Evolutionary conservation across 1,140 invertebrate genomes (phyloP), one percentile per base, ranked within the genome.

Genomic region (Leguminivora glycinivorella): DNA sequence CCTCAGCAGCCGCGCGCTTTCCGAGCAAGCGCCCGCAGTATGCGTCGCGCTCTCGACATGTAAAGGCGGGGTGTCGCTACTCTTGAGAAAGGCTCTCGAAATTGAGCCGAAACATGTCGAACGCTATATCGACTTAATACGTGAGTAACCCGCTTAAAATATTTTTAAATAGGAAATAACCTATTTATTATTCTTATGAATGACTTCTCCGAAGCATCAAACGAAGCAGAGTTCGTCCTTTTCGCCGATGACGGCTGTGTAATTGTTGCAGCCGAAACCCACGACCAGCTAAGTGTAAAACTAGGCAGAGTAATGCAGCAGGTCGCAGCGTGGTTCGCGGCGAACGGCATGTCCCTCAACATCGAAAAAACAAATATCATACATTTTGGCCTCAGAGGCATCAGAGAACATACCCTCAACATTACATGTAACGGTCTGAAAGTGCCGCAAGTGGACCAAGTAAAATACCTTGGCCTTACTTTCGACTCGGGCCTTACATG

Each of bases 231-330:
- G 25, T 63, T 63, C 29, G 58, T 63, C 12, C 14, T 63, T 2
- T 63, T 63, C n/a, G 58, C 58, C 2, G 58, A 63, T 31, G 58
- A 63, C 25, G 58, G 58, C n/a, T 63, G 58, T 22, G 58, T 63
- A 7, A 63, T 63, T n/a, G 58, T 63, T 1, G 58, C 58, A 4
- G 58, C 58, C 17, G 58, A 63, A 1, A 29, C 4, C 25, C n/a
- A 63, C 14, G 29, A 38, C 10, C 22, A 19, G 4, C 67, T 68
- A 19, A 5, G 4, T 9, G 4, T 25, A 14, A 68, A 68, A 47
- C 22, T 52, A 47, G 40, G 6, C 7, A 22, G 12, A 19, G 22
- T 31, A 3, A 56, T 68, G 67, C 14, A 10, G 5, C 7, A 56
- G 6, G n/a, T 68, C 4, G 38, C 47, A 1, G 19, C 40, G 12